Conservation (phyloP, 2,888 invertebrate species). For the Drosophila colorata region DNA sequence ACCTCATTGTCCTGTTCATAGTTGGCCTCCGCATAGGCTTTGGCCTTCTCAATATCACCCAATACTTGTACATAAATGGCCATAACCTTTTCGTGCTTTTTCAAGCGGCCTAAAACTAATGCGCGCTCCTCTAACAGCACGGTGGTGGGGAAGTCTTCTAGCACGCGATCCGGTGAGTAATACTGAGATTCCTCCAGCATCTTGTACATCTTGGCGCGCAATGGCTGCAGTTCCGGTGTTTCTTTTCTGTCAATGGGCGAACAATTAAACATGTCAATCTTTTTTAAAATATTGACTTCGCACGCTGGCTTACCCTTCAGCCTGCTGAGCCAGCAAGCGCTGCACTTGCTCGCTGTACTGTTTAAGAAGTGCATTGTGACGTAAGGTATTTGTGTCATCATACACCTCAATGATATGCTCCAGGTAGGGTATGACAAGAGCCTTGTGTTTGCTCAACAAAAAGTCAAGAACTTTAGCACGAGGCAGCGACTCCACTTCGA, state of each 20-base stretch:
- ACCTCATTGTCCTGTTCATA: slow-evolving; percentile 85
- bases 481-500: slow-evolving; percentile 95
- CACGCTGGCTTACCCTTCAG: slow-evolving; percentile 42
- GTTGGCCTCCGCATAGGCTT: slow-evolving; percentile 92
- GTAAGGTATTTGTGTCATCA: slow-evolving; percentile 93
- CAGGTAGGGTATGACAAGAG: slow-evolving; percentile 95
- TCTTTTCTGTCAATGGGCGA: slow-evolving; percentile 34
- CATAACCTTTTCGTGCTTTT: slow-evolving; percentile 95
- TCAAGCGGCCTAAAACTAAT: slow-evolving; percentile 95
- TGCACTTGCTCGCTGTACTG: slow-evolving; percentile 93
- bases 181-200: slow-evolving; percentile 92
- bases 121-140: slow-evolving; percentile 96
- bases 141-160: slow-evolving; percentile 94
- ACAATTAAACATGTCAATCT: not conserved
- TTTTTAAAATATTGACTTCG: not conserved
- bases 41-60: slow-evolving; percentile 93
- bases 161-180: slow-evolving; percentile 94
- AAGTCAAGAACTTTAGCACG: slow-evolving; percentile 95
- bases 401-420: slow-evolving; percentile 97
- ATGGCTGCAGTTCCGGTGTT: slow-evolving; percentile 79
- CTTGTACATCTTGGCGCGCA: slow-evolving; percentile 88
- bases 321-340: slow-evolving; percentile 77
- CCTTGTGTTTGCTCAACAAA: slow-evolving; percentile 92
- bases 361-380: slow-evolving; percentile 96
- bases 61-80: slow-evolving; percentile 96